Percentiles rank a stretch among this genome's conserved stretches.
phyloP scores from a whole-genome alignment of 2,113 vertebrate species.

The Microcebus jonahi region DNA sequence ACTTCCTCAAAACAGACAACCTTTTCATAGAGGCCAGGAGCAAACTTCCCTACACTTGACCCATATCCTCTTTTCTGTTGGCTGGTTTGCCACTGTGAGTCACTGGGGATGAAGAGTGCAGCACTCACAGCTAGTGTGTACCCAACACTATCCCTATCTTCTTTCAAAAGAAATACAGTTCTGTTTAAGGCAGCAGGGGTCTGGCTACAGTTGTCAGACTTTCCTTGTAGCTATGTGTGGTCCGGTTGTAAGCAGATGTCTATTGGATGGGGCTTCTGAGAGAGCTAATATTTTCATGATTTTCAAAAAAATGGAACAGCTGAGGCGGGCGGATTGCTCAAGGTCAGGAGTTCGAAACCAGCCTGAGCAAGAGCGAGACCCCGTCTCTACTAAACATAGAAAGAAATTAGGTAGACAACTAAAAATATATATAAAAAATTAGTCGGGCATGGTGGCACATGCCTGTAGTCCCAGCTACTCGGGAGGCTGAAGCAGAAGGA shows the following conservation, averaged over 20 bases:
- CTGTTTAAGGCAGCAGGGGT: background rate
- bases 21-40: background rate
- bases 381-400: too few relatives aligned
- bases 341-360: too few relatives aligned
- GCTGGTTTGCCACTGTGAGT: background rate
- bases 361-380: too few relatives aligned
- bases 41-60: background rate
- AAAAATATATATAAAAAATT: too few relatives aligned
- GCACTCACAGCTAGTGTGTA: background rate
- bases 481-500: too few relatives aligned
- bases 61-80: background rate
- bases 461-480: too few relatives aligned
- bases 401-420: too few relatives aligned
- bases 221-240: background rate
- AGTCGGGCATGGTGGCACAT: too few relatives aligned
- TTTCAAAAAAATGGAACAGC: background rate
- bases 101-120: background rate
- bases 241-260: background rate
- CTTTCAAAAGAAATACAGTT: background rate
- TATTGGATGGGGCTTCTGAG: background rate
- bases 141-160: background rate
- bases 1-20: background rate
- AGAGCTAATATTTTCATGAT: slow-evolving; percentile 11
- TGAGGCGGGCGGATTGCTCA: background rate
- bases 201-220: background rate